These are phyloP conservation scores for Lycia hirtaria DNA, from an alignment of 2,888 invertebrate genomes.

Conservation along the genomic window DNA sequence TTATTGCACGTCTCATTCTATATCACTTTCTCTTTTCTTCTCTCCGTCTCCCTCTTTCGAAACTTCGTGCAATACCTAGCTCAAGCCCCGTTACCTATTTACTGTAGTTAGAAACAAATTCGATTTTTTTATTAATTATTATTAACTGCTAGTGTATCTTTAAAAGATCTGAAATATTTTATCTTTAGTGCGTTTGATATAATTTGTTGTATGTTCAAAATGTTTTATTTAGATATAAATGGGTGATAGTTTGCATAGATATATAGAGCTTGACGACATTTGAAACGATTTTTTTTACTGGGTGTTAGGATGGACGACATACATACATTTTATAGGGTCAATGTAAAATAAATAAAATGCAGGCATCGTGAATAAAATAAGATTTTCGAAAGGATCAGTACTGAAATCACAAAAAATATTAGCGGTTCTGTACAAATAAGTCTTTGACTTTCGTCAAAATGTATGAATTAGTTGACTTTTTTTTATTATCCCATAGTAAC, in stretches of 20 bases:
- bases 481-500: no score
- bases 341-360: no score
- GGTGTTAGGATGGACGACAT: no score
- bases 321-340: no score
- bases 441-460: no score
- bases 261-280: constrained; percentile 15
- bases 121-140: constrained; percentile 40
- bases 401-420: no score
- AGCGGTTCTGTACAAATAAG: no score
- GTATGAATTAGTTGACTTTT: no score
- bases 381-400: no score
- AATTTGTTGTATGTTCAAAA: constrained; percentile 45
- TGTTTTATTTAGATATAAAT: constrained; percentile 40
- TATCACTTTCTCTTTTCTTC: constrained; percentile 5
- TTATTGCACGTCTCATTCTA: not conserved
- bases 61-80: constrained; percentile 68
- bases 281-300: not conserved
- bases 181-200: constrained; percentile 42
- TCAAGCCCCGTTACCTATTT: constrained; percentile 71
- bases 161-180: constrained; percentile 59
- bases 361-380: no score
- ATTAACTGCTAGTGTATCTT: constrained; percentile 47
- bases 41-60: constrained; percentile 38
- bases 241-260: constrained; percentile 50
- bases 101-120: constrained; percentile 59